Conservation (phyloP, 53 echinoderm and acorn worm genomes). For the Crossaster papposus region DNA sequence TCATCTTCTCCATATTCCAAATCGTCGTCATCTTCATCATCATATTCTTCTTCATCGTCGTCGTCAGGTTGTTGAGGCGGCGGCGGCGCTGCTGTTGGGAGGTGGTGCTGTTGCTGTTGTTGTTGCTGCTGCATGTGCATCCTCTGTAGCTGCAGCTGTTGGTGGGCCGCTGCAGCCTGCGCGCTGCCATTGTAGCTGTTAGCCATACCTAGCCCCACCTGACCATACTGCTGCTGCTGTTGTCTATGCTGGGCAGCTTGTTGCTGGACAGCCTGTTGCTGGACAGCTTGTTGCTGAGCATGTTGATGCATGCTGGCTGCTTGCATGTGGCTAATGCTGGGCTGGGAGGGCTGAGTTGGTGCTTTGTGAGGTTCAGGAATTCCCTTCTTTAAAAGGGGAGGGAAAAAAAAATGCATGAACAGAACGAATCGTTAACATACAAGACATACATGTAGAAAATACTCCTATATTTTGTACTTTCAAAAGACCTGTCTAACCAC, state of each 20-base stretch:
- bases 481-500: too few relatives aligned
- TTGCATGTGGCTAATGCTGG: slow-evolving; percentile 58
- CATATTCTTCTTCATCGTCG: slow-evolving; percentile 54
- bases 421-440: background rate
- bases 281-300: slow-evolving; percentile 17
- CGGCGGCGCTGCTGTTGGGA: background rate
- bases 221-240: slow-evolving; percentile 41
- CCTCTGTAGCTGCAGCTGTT: slow-evolving; percentile 50
- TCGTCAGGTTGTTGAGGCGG: slow-evolving; percentile 30
- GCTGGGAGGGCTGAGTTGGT: slow-evolving; percentile 45
- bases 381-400: slow-evolving; percentile 19
- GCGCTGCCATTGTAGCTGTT: slow-evolving; percentile 58
- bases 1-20: slow-evolving; percentile 64
- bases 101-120: slow-evolving; percentile 48
- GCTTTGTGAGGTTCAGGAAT: slow-evolving; percentile 56
- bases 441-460: too few relatives aligned
- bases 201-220: slow-evolving; percentile 35
- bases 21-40: slow-evolving; percentile 66
- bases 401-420: background rate
- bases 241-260: slow-evolving; percentile 40
- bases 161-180: slow-evolving; percentile 56
- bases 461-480: too few relatives aligned
- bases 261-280: slow-evolving; percentile 23
- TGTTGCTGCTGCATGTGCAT: slow-evolving; percentile 53
- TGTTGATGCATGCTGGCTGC: slow-evolving; percentile 59